These are phyloP conservation scores for Hemistola chrysoprasaria DNA, from an alignment of 2,888 invertebrate genomes.

Conservation along the genomic window DNA sequence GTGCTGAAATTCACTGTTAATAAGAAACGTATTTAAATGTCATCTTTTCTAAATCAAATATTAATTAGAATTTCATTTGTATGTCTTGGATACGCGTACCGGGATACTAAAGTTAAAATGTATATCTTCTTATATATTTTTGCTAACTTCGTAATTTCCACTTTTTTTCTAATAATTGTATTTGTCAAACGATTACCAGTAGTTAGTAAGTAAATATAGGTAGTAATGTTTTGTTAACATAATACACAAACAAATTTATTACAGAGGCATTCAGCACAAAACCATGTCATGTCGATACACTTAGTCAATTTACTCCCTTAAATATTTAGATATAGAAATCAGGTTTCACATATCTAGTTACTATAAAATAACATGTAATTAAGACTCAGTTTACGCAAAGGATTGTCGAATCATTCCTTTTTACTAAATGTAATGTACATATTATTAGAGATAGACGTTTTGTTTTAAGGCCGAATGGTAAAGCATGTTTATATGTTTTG, in stretches of 20 bases:
- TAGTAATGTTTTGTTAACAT: too few relatives aligned
- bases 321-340: conserved; percentile 53
- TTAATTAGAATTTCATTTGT: too few relatives aligned
- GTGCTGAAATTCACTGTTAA: conserved; percentile 9
- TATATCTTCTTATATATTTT: too few relatives aligned
- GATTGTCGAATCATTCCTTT: conserved; percentile 33
- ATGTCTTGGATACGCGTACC: too few relatives aligned
- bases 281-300: conserved; percentile 53
- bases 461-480: conserved; percentile 44
- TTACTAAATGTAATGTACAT: conserved; percentile 60
- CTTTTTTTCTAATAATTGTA: too few relatives aligned
- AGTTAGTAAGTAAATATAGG: too few relatives aligned
- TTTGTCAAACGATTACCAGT: neutral
- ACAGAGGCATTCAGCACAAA: conserved; percentile 37
- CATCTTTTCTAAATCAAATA: too few relatives aligned
- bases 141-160: too few relatives aligned
- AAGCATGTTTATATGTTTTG: too few relatives aligned
- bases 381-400: conserved; percentile 33
- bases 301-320: conserved; percentile 74
- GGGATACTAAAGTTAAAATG: too few relatives aligned
- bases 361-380: conserved; percentile 40
- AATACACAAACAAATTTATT: too few relatives aligned
- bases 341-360: conserved; percentile 39
- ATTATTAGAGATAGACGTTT: conserved; percentile 68
- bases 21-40: too few relatives aligned